phyloP scores from a whole-genome alignment of 2,113 vertebrate genomes.

The Epinephelus moara region DNA sequence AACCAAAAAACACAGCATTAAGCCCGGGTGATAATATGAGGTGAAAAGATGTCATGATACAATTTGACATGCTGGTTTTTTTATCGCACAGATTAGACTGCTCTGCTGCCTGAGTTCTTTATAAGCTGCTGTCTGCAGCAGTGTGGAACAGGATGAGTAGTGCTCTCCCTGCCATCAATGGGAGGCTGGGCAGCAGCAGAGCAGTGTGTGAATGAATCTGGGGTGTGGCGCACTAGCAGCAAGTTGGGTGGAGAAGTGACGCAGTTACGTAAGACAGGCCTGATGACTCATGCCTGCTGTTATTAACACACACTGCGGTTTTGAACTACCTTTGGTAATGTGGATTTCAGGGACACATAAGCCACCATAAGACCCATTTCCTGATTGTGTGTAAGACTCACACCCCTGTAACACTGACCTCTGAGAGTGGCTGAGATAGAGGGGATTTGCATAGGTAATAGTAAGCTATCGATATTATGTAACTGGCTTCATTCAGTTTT shows the following conservation, averaged over 20 bases:
- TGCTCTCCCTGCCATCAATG: constrained; percentile 70
- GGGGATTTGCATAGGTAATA: constrained; percentile 41
- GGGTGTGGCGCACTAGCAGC: constrained; percentile 73
- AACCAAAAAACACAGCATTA: constrained; percentile 7
- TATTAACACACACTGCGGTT: constrained; percentile 75
- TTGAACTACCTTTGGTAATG: constrained; percentile 57
- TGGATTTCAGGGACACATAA: constrained; percentile 44
- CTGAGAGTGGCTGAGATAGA: constrained; percentile 20
- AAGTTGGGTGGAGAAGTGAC: constrained; percentile 70
- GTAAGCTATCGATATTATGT: constrained; percentile 38
- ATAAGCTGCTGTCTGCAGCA: constrained; percentile 22
- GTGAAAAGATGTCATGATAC: constrained; percentile 14
- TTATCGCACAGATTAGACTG: constrained; percentile 34
- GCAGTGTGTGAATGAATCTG: constrained; percentile 77
- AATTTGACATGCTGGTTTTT: constrained; percentile 26
- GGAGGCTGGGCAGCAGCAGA: constrained; percentile 67
- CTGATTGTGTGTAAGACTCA: constrained; percentile 24
- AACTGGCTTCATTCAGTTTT: constrained; percentile 69
- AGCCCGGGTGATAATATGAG: neutral
- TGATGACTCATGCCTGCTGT: constrained; percentile 82
- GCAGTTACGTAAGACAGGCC: constrained; percentile 72
- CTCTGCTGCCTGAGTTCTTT: constrained; percentile 11
- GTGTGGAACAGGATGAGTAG: constrained; percentile 41
- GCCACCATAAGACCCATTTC: constrained; percentile 49
- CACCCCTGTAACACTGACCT: constrained; percentile 33